Percentiles rank a stretch among this genome's conserved stretches.
phyloP scores from a whole-genome alignment of 1,140 invertebrate species.

The Lepidotrigona ventralis region DNA sequence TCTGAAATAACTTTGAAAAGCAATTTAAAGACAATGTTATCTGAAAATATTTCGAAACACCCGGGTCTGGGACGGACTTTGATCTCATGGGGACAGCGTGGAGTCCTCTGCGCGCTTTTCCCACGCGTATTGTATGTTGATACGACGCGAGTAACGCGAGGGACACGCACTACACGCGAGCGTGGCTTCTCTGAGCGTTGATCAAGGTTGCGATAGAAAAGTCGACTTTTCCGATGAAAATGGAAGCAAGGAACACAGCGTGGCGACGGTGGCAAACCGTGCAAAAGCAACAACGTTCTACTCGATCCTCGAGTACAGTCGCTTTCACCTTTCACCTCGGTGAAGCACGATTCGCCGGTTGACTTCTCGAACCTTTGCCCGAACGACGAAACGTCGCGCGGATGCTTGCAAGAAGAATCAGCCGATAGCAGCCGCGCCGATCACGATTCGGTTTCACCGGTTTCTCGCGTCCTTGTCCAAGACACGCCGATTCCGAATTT shows the following conservation, averaged over 20 bases:
- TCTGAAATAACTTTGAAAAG: too few species aligned
- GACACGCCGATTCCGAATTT: not conserved
- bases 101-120: not conserved
- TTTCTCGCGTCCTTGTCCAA: not conserved
- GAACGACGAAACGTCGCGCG: not conserved
- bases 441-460: conserved; percentile 65
- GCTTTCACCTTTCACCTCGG: conserved; percentile 79
- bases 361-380: conserved; percentile 71
- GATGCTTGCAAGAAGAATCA: not conserved
- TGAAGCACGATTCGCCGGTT: conserved; percentile 68
- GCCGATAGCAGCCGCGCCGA: not conserved
- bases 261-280: not conserved
- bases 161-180: not conserved
- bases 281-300: not conserved
- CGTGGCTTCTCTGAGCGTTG: not conserved
- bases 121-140: conserved; percentile 30
- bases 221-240: not conserved
- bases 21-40: too few species aligned
- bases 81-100: not conserved
- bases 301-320: not conserved
- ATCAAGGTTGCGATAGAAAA: not conserved
- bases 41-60: too few species aligned
- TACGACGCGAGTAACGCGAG: not conserved
- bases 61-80: not conserved
- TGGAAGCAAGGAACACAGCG: not conserved